Evolutionary conservation across 2,113 vertebrate genomes (phyloP), one percentile per base, ranked within the genome.

Genomic region (Scortum barcoo): DNA sequence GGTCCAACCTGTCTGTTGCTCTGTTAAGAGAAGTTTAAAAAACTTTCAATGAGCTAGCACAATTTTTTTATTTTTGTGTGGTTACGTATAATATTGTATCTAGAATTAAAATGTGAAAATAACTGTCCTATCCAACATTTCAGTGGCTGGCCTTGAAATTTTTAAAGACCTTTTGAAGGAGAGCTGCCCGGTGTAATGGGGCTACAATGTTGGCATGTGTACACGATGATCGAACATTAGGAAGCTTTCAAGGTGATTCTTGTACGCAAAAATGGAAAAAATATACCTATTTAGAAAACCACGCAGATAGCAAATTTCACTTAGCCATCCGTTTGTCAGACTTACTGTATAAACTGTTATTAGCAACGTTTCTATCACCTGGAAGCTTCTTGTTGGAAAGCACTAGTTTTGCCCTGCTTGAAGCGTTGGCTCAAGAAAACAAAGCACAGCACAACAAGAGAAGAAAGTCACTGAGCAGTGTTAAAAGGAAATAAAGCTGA

Each of bases 391-490:
- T 67, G 10, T 33, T 46, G 12, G 3, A 81, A 78, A 7, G 8
- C 57, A 7, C 17, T 73, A 68, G 44, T 69, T 70, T 57, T 1
- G 5, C 9, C 30, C 63, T 33, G 26, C 42, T 48, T 74, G 54
- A 65, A 62, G 14, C 5, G 0, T 16, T 24, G 56, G 24, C 7
- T 58, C 14, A 56, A 16, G 17, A 53, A 46, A 60, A 30, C 7
- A 73, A 54, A 71, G 42, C 36, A 53, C 36, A 60, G 33, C 38
- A 58, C 38, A 17, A 61, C 44, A 24, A 57, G 12, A 65, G 46
- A 63, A 65, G 51, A 68, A 68, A 79, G 66, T 81, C 56, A 36
- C 50, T 60, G 40, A 58, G 57, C 56, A 78, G 50, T 60, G 33
- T 69, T 22, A 40, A 54, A 22, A 72, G 68, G 54, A 65, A 75